phyloP scores from a whole-genome alignment of 2,888 invertebrate genomes.

The Tiphia femorata region DNA sequence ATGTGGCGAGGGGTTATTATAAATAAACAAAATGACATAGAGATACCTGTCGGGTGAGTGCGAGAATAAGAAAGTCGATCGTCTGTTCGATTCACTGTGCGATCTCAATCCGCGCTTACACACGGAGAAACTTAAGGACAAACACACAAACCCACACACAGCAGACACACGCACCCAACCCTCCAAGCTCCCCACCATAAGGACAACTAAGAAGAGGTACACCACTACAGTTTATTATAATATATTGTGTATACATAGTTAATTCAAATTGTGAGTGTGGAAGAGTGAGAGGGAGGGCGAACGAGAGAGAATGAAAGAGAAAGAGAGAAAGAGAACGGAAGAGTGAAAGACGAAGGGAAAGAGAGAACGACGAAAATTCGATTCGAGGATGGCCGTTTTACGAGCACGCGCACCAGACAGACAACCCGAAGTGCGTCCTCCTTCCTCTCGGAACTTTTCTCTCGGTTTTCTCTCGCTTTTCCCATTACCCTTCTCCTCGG shows the following conservation, averaged over 20 bases:
- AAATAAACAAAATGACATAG: conserved; percentile 27
- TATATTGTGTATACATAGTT: conserved; percentile 69
- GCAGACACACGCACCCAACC: conserved; percentile 7
- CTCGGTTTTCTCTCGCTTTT: not conserved
- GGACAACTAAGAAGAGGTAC: conserved; percentile 55
- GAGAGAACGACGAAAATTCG: conserved; percentile 14
- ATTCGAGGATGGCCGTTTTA: not conserved
- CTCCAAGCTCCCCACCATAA: conserved; percentile 42
- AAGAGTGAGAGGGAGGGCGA: conserved; percentile 5
- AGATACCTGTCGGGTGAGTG: conserved; percentile 30
- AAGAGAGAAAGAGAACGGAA: conserved; percentile 15
- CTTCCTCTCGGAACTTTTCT: too few relatives aligned
- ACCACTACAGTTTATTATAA: conserved; percentile 67
- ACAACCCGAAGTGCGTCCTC: too few relatives aligned
- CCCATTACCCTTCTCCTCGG: not conserved
- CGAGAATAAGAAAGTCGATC: conserved; percentile 17
- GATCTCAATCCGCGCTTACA: conserved; percentile 22
- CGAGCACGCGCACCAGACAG: conserved; percentile 3
- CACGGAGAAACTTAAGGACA: conserved; percentile 7
- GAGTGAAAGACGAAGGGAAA: conserved; percentile 8
- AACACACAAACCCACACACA: not conserved
- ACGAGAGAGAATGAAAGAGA: conserved; percentile 14
- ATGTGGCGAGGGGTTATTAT: conserved; percentile 31
- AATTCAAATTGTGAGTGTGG: conserved; percentile 61
- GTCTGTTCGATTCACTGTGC: conserved; percentile 28